Evolutionary conservation across 2,888 invertebrate genomes (phyloP).

Genomic region (Cistogaster globosa): DNA sequence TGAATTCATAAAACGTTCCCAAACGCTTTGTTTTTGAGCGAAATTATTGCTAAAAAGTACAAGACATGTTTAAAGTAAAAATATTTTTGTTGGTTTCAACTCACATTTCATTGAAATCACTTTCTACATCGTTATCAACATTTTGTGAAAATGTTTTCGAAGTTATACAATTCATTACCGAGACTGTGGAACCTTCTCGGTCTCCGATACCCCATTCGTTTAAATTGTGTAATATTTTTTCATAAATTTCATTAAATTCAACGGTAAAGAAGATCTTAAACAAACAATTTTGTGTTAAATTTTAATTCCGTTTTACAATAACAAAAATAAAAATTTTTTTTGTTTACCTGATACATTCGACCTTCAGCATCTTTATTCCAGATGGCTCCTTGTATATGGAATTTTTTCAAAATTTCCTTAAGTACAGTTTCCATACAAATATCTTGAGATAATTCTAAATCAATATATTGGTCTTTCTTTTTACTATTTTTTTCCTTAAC

Average conservation of each 20-base stretch:
- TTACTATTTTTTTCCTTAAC: slow-evolving; percentile 70
- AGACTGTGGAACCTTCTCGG: slow-evolving; percentile 85
- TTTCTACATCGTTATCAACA: slow-evolving; percentile 43
- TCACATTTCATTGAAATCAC: no score
- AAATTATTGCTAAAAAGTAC: slow-evolving; percentile 73
- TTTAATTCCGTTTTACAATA: no score
- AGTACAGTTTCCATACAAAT: slow-evolving; percentile 83
- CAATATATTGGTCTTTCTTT: slow-evolving; percentile 61
- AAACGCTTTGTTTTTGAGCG: slow-evolving; percentile 81
- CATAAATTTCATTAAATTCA: slow-evolving; percentile 85
- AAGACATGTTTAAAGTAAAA: no score
- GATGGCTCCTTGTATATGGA: slow-evolving; percentile 84
- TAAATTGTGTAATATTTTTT: slow-evolving; percentile 85
- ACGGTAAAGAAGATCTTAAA: slow-evolving; percentile 85
- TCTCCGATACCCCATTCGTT: slow-evolving; percentile 86
- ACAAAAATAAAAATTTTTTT: no score
- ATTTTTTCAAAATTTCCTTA: slow-evolving; percentile 84
- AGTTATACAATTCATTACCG: slow-evolving; percentile 87
- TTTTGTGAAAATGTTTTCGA: slow-evolving; percentile 76
- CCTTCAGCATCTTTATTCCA: slow-evolving; percentile 85
- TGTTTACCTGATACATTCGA: not conserved
- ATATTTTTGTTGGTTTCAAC: no score
- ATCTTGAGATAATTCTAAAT: slow-evolving; percentile 74
- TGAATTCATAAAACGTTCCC: slow-evolving; percentile 87
- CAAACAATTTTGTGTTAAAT: no score